Conservation (phyloP, 2,797 vertebrate species). For the Sebastes paucispinis region DNA sequence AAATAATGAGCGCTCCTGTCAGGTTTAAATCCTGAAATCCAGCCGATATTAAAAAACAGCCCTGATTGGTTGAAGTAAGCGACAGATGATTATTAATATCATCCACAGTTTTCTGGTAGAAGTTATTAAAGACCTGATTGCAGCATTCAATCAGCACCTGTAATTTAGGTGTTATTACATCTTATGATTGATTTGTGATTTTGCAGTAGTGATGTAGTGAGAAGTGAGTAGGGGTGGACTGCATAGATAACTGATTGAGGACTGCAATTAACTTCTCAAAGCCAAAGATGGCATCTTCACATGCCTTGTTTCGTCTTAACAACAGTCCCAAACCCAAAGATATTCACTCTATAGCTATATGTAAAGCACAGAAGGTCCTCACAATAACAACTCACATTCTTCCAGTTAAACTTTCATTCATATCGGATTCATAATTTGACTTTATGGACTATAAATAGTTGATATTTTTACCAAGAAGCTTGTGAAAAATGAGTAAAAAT, state of each 20-base stretch:
- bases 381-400: no score
- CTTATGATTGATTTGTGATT: slow-evolving; percentile 7
- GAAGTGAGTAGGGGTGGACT: background rate
- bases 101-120: background rate
- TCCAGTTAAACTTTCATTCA: fast-evolving
- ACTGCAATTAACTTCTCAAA: background rate
- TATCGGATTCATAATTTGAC: no score
- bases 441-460: no score
- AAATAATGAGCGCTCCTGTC: slow-evolving; percentile 5
- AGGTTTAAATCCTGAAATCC: background rate
- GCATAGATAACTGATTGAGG: background rate
- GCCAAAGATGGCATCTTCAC: background rate
- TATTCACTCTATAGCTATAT: no score
- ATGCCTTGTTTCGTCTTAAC: background rate
- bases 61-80: slow-evolving; percentile 6
- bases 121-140: slow-evolving; percentile 27
- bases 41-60: background rate
- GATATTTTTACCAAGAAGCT: no score
- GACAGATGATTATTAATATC: slow-evolving; percentile 20
- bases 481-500: no score
- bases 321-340: background rate
- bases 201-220: background rate
- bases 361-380: no score
- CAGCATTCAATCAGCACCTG: slow-evolving; percentile 4
- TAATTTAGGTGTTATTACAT: slow-evolving; percentile 7